These are phyloP conservation scores for Actias luna DNA, from an alignment of 2,888 invertebrate species.

Conservation along the genomic window DNA sequence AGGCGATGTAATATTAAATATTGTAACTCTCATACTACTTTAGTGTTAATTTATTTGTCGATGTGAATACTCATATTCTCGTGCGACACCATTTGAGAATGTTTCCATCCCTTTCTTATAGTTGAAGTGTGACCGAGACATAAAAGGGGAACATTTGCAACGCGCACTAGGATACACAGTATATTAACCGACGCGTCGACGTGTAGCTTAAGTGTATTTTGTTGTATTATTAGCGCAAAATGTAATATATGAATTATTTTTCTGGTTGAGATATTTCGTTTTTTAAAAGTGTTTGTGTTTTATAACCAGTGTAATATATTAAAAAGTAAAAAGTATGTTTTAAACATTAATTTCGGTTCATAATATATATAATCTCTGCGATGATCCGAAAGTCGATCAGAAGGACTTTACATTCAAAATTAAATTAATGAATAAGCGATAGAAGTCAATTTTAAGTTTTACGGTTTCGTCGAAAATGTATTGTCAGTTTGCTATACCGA, in stretches of 20 bases:
- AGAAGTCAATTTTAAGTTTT: not conserved
- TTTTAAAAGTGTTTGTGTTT: slow-evolving; percentile 52
- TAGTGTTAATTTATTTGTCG: slow-evolving; percentile 35
- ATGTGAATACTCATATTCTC: slow-evolving; percentile 4
- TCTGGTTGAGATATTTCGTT: slow-evolving; percentile 53
- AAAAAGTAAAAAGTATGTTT: slow-evolving; percentile 26
- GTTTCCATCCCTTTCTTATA: not conserved
- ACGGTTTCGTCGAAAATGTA: not conserved
- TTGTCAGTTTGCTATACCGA: not conserved
- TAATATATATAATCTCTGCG: not conserved
- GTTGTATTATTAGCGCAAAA: slow-evolving; percentile 61
- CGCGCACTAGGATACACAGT: not conserved
- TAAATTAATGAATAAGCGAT: not conserved
- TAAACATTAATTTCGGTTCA: slow-evolving; percentile 23
- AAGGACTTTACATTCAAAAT: not conserved
- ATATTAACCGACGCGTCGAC: slow-evolving; percentile 41
- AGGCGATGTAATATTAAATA: slow-evolving; percentile 42
- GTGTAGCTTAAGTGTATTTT: slow-evolving; percentile 73
- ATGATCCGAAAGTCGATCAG: not conserved
- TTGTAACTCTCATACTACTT: slow-evolving; percentile 35
- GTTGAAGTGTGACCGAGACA: not conserved
- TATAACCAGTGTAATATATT: slow-evolving; percentile 33
- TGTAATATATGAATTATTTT: slow-evolving; percentile 61
- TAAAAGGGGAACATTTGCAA: not conserved
- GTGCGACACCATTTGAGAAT: not conserved